phyloP scores from a whole-genome alignment of 2,888 invertebrate species.

The Coelopa pilipes region DNA sequence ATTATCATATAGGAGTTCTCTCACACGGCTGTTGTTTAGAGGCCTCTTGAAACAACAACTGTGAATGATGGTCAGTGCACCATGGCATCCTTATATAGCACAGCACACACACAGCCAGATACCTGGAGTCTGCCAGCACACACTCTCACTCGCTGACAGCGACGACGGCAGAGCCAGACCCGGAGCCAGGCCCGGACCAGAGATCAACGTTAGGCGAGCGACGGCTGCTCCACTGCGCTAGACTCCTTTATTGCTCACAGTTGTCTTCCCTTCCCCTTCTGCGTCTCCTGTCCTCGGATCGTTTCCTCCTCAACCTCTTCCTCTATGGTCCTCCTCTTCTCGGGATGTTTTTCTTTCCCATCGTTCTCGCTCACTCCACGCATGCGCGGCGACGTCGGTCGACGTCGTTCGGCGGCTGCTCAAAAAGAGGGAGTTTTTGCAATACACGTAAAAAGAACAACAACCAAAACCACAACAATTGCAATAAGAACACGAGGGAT shows the following conservation, averaged over 20 bases:
- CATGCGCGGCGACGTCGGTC: slow-evolving; percentile 2
- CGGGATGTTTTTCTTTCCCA: neutral
- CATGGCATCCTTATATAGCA: neutral
- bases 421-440: slow-evolving; percentile 1
- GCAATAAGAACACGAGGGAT: too few species aligned
- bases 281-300: neutral
- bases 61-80: too few species aligned
- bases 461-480: too few species aligned
- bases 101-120: neutral
- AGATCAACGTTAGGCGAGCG: neutral
- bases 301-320: neutral
- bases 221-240: slow-evolving; percentile 14
- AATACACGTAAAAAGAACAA: too few species aligned
- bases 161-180: neutral
- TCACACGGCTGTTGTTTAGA: too few species aligned
- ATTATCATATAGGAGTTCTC: too few species aligned
- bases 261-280: neutral
- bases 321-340: neutral
- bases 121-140: neutral
- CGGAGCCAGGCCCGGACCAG: neutral
- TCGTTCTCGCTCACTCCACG: slow-evolving; percentile 14
- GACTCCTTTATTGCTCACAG: slow-evolving; percentile 6
- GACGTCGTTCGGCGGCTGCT: slow-evolving; percentile 1
- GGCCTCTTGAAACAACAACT: too few species aligned
- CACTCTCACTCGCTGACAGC: neutral